phyloP scores from a whole-genome alignment of 92 coral and sea anemone genomes.

The Phymanthus crucifer region DNA sequence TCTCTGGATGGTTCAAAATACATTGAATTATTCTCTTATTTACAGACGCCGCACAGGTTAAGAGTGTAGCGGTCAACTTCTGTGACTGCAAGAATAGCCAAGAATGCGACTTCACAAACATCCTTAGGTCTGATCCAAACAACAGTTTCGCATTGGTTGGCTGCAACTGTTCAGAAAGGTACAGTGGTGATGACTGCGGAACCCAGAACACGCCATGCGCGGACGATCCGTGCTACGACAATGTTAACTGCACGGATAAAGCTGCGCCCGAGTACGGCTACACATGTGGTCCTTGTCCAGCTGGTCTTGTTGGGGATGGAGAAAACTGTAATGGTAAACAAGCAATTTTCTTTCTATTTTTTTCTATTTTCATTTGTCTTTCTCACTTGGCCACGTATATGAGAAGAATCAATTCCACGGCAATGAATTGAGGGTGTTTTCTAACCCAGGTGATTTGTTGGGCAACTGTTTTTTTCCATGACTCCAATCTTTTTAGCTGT shows the following conservation, averaged over 20 bases:
- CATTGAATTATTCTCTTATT: too few relatives aligned
- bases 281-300: slow-evolving; percentile 70
- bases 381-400: too few relatives aligned
- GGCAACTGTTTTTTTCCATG: too few relatives aligned
- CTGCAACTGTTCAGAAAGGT: slow-evolving; percentile 61
- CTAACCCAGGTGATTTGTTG: too few relatives aligned
- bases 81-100: slow-evolving; percentile 65
- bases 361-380: too few relatives aligned
- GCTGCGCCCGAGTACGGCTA: slow-evolving; percentile 48
- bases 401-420: neutral
- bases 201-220: slow-evolving; percentile 53
- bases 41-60: slow-evolving; percentile 38
- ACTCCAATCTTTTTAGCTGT: too few relatives aligned
- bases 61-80: slow-evolving; percentile 38
- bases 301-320: slow-evolving; percentile 71
- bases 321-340: slow-evolving; percentile 61
- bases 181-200: slow-evolving; percentile 65
- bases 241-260: slow-evolving; percentile 46
- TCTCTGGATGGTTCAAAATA: too few relatives aligned
- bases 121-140: slow-evolving; percentile 32
- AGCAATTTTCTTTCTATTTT: neutral
- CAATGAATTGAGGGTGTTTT: neutral
- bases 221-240: slow-evolving; percentile 58
- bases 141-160: slow-evolving; percentile 47
- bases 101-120: slow-evolving; percentile 42